Base-by-base conservation (phyloP, 2,888 invertebrate species). In the Calameuta pallipes region DNA sequence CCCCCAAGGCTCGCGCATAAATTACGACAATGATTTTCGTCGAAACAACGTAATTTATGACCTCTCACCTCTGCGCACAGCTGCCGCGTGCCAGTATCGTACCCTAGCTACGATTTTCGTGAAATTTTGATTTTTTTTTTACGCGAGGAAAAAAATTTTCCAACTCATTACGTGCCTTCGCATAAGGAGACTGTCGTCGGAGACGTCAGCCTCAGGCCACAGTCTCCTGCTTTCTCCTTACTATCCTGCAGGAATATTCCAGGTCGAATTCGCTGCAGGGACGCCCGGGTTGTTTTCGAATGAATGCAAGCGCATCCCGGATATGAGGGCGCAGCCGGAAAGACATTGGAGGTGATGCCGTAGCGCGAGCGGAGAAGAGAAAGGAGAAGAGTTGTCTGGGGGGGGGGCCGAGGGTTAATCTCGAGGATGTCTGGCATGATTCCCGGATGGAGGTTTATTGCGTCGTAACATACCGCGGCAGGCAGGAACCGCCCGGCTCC, bases 1-100 rank as follows among this genome's bases (percentile, higher is more conserved):
- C 9, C 23, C 56, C 56, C 9, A 9, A 56, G 56, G 23, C 23
- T 9, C 15, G 23, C 86, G 88, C 87, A 90, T 90, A 90, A 90
- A 90, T 90, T 88, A 88, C 89, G 88, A 89, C 89, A 89, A 89
- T 89, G 89, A 89, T 89, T 89, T 89, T 87, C 88, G 89, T 87
- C 88, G 88, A 89, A 88, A 89, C 88, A 89, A 23, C 23, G 88
- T 89, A 89, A 90, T 90, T 90, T 90, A 90, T 87, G 90, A 84
- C 83, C 82, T 82, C 82, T 84, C 82, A 84, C 85, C 83, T 84
- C 35, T 56, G 9, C 9, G 23, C 9, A 23, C 56, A 9, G 23
- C 2, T 1, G 23, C 9, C 23, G 23, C 15, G 56, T 56, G 15
- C 56, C 15, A 3, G 56, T 23, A 23, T 23, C 56, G 6, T 56